These are phyloP conservation scores for Uria lomvia DNA, from an alignment of 2,113 vertebrate genomes.

Conservation along the genomic window DNA sequence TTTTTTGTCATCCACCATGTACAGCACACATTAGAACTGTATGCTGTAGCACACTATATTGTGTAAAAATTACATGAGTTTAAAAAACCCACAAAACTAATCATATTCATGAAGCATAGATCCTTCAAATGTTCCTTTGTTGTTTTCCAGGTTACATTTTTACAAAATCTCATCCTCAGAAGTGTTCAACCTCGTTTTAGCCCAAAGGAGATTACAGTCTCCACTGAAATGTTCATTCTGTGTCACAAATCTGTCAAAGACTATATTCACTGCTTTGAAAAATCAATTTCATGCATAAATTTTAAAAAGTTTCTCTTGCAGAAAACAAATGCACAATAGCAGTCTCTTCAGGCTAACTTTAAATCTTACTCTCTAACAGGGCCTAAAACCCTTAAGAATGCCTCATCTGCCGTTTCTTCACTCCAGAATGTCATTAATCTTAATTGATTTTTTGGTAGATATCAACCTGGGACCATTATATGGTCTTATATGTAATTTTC, in stretches of 20 bases:
- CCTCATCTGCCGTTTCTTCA: neutral
- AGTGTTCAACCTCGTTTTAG: neutral
- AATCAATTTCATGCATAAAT: constrained; percentile 17
- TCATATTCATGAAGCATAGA: neutral
- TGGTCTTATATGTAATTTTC: neutral
- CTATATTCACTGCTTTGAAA: neutral
- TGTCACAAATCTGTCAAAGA: neutral
- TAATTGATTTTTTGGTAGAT: neutral
- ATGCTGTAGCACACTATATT: neutral
- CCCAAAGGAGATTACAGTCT: neutral
- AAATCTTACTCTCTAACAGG: neutral
- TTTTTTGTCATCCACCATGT: neutral
- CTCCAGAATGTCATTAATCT: neutral
- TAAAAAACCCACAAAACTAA: neutral
- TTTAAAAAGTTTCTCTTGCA: neutral
- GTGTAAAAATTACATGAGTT: neutral
- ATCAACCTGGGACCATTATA: neutral
- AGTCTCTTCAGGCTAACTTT: neutral
- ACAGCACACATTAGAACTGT: neutral
- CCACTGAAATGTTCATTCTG: neutral
- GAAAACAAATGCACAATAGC: neutral
- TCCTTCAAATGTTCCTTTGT: neutral
- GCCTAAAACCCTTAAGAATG: neutral
- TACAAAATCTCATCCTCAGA: neutral
- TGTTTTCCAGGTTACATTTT: neutral